These are phyloP conservation scores for Litoditis marina DNA, from an alignment of 2,888 invertebrate species.

Conservation along the genomic window DNA sequence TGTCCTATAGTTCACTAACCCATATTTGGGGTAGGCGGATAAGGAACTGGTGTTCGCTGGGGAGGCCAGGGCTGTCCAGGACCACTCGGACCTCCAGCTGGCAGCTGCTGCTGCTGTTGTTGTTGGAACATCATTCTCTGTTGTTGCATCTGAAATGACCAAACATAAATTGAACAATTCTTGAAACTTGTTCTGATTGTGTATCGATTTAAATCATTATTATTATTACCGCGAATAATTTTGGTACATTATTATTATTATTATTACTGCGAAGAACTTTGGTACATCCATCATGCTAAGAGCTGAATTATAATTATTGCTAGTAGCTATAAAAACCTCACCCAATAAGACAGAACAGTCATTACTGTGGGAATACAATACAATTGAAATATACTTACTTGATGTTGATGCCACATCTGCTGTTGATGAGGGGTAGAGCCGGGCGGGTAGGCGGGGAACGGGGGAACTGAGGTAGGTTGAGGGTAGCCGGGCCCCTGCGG, in stretches of 20 bases:
- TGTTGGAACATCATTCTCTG: conserved; percentile 20
- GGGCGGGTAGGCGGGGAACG: conserved; percentile 1
- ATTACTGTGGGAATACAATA: too few species aligned
- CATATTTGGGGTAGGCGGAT: conserved; percentile 24
- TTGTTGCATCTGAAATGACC: conserved; percentile 8
- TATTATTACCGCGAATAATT: too few species aligned
- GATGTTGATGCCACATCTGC: conserved; percentile 17
- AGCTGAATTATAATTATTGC: too few species aligned
- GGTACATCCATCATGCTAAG: too few species aligned
- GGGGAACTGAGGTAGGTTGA: background rate
- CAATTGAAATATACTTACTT: conserved; percentile 7
- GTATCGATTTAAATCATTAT: too few species aligned
- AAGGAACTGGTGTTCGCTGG: conserved; percentile 23
- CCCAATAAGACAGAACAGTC: too few species aligned
- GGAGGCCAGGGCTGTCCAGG: conserved; percentile 13
- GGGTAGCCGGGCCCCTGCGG: conserved; percentile 29
- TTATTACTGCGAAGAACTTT: too few species aligned
- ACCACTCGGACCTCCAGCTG: conserved; percentile 5
- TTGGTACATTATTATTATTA: too few species aligned
- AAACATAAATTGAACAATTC: too few species aligned
- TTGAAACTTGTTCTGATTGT: too few species aligned
- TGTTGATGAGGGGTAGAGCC: conserved; percentile 18
- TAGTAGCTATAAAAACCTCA: too few species aligned
- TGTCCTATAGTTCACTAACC: too few species aligned
- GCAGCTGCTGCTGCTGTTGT: conserved; percentile 22